These are phyloP conservation scores for Nebria brevicollis DNA, from an alignment of 2,888 invertebrate genomes.

Conservation along the genomic window DNA sequence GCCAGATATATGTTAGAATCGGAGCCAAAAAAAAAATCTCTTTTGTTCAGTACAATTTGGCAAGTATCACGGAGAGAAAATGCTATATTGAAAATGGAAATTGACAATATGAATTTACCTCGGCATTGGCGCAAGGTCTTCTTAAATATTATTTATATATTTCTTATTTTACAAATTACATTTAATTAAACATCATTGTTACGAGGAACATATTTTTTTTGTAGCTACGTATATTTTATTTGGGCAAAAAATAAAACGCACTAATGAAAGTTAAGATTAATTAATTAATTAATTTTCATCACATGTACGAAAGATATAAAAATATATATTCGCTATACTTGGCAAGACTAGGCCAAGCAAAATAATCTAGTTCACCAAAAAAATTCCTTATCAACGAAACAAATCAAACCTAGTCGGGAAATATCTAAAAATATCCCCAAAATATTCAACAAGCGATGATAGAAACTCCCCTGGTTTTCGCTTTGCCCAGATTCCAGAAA, in stretches of 20 bases:
- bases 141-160: background rate
- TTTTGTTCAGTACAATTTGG: background rate
- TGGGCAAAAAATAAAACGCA: too few species aligned
- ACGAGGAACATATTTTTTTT: too few species aligned
- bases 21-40: background rate
- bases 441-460: background rate
- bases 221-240: too few species aligned
- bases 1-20: background rate
- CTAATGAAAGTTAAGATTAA: too few species aligned
- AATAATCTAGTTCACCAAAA: background rate
- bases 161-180: background rate
- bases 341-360: too few species aligned
- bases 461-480: slow-evolving; percentile 1
- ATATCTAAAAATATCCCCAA: background rate
- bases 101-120: background rate
- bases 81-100: slow-evolving; percentile 1
- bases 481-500: background rate
- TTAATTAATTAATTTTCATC: too few species aligned
- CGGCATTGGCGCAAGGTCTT: background rate
- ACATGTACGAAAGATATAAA: background rate
- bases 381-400: background rate
- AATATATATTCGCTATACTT: too few species aligned
- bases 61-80: background rate
- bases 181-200: too few species aligned
- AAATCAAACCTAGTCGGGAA: background rate